phyloP scores from a whole-genome alignment of 2,113 vertebrate genomes.

The Sigmodon hispidus region DNA sequence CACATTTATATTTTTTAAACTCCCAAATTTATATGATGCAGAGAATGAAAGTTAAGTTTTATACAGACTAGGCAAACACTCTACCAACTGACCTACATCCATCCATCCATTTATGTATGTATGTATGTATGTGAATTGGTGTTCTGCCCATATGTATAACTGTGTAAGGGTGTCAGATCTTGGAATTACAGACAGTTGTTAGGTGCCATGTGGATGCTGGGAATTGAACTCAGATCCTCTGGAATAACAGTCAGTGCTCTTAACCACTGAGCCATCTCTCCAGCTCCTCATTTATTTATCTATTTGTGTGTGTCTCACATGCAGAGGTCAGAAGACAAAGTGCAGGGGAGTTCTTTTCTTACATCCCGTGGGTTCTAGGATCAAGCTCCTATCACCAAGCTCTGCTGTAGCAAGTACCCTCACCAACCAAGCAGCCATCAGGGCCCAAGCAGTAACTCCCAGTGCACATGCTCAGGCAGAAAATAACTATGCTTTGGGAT shows the following conservation, averaged over 20 bases:
- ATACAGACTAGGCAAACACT: background rate
- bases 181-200: too few species aligned
- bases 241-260: too few species aligned
- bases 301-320: background rate
- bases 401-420: background rate
- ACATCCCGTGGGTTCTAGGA: background rate
- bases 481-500: conserved; percentile 51
- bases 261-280: too few species aligned
- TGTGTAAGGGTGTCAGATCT: too few species aligned
- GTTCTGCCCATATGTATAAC: too few species aligned
- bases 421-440: background rate
- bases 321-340: background rate
- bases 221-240: too few species aligned
- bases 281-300: background rate
- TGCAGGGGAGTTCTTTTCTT: background rate
- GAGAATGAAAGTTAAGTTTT: background rate
- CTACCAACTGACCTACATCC: background rate
- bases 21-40: background rate
- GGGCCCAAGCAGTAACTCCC: conserved; percentile 3
- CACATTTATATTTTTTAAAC: too few species aligned
- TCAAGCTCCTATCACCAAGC: background rate
- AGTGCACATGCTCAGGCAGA: background rate
- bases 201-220: too few species aligned
- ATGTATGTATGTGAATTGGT: too few species aligned
- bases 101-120: background rate